Conservation (phyloP, 2,888 invertebrate genomes). For the Camponotus fellah region DNA sequence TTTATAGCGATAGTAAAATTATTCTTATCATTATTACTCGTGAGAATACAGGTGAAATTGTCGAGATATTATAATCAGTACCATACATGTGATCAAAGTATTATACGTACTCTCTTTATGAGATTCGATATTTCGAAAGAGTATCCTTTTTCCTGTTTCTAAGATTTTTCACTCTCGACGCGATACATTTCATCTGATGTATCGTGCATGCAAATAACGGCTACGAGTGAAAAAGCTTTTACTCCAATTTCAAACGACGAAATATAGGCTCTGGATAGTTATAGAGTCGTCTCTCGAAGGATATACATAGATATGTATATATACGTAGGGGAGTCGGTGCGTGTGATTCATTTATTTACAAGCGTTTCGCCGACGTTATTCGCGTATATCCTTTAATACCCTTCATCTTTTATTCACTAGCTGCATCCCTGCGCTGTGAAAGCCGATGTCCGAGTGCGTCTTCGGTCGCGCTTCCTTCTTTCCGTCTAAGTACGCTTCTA, state of each 20-base stretch:
- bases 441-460: conserved; percentile 52
- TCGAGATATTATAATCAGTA: background rate
- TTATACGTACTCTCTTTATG: too few species aligned
- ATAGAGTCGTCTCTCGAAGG: conserved; percentile 53
- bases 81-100: too few species aligned
- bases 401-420: conserved; percentile 50
- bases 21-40: background rate
- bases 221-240: conserved; percentile 57
- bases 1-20: too few species aligned
- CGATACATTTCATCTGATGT: conserved; percentile 39
- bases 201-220: conserved; percentile 32
- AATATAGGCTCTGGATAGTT: conserved; percentile 42
- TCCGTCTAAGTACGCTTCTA: conserved; percentile 15
- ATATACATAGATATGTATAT: conserved; percentile 1
- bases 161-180: conserved; percentile 44
- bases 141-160: conserved; percentile 4
- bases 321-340: conserved; percentile 43
- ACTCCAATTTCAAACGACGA: conserved; percentile 49
- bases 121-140: conserved; percentile 18
- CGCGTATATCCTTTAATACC: conserved; percentile 48
- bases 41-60: background rate
- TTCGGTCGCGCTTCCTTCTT: conserved; percentile 6
- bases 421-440: conserved; percentile 27
- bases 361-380: conserved; percentile 47
- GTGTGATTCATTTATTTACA: conserved; percentile 55